Evolutionary conservation across 2,888 invertebrate genomes (phyloP), one percentile per base, ranked within the genome.

Genomic region (Sarcophaga subvicina): DNA sequence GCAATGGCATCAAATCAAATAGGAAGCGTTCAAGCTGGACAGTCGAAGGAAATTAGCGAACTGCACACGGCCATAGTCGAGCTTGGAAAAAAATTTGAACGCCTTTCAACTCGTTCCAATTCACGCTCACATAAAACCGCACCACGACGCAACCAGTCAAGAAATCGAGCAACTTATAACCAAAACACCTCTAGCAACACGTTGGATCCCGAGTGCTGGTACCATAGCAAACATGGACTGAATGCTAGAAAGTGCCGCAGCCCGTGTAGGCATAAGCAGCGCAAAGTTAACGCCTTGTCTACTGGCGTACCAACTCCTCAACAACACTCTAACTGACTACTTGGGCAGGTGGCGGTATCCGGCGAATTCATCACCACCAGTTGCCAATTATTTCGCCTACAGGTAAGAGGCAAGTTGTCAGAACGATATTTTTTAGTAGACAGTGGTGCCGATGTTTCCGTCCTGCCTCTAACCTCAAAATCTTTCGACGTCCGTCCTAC

Each of bases 201-300:
- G 4, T 4, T 71, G 14, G 67, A 6, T 20, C 62, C 62, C 10
- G 73, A 80, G 12, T 80, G 80, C 12, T 73, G 72, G 60, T 64
- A 80, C 20, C 80, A 76, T 5, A 49, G 22, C 8, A 81, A 75
- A 4, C 47, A 75, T 37, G 73, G 71, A 1, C 64, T 45, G 1
- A 63, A 81, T 4, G 85, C 81, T 8, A 66, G 20, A 49, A 80
- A 80, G 20, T 81, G 85, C 14, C 80, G 77, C 62, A 62, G 76
- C 37, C 62, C 72, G 0, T 69, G 64, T 22, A 27, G 64, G 1
- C 80, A 66, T 8, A 25, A 54, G 60, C 37, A 17, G 17, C 20
- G 49, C 22, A n/a, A 45, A 12, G 20, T 14, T 20, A 14, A 67
- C 25, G 22, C 10, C 17, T 11, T 20, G 17, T 25, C 54, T 17